phyloP scores from a whole-genome alignment of 2,797 vertebrate species.

The Cryptoblepharus egeriae region DNA sequence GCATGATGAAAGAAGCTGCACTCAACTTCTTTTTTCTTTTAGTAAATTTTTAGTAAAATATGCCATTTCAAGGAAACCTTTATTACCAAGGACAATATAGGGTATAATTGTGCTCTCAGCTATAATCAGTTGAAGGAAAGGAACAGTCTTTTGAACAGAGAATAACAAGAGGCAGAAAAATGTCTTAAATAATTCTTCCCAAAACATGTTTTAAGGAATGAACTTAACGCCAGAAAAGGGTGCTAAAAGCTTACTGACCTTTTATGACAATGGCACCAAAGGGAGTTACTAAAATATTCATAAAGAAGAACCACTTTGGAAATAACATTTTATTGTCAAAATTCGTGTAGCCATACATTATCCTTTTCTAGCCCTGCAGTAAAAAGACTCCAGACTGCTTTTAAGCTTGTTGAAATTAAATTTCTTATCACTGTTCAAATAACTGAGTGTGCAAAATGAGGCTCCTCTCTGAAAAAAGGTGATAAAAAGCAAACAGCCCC shows the following conservation, averaged over 20 bases:
- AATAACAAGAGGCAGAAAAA: neutral
- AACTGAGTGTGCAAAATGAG: neutral
- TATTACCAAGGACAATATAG: neutral
- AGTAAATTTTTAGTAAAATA: neutral
- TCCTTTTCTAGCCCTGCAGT: neutral
- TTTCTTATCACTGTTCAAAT: neutral
- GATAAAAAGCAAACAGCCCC: neutral
- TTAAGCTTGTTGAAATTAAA: neutral
- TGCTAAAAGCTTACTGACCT: neutral
- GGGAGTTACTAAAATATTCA: neutral
- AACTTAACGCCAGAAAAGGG: slow-evolving; percentile 6
- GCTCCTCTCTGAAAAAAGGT: neutral
- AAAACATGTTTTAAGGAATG: neutral
- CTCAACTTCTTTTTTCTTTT: neutral
- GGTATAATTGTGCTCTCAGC: neutral
- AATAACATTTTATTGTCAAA: neutral
- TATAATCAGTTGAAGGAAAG: neutral
- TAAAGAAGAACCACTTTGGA: neutral
- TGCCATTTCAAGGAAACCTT: neutral
- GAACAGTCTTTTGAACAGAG: no score
- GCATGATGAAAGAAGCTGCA: neutral
- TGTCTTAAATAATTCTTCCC: neutral
- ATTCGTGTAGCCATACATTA: neutral
- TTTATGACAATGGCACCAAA: neutral
- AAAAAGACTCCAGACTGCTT: neutral